Base-by-base conservation (phyloP, 2,888 invertebrate genomes). In the Xylocampa areola region DNA sequence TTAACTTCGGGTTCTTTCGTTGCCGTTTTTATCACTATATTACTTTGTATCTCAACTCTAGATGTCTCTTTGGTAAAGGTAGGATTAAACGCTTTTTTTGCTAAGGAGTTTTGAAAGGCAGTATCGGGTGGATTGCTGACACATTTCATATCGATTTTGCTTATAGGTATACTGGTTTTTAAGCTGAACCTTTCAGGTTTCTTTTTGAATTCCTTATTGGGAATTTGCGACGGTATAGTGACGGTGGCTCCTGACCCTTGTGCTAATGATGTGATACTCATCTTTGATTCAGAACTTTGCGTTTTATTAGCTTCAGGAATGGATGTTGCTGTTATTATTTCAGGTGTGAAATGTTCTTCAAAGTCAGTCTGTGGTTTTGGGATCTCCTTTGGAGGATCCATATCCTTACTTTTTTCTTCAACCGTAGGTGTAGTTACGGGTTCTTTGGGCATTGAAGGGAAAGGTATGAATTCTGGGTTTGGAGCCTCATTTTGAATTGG, bases 91-190 rank as follows among this genome's bases (percentile, higher is more conserved):
- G 74, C 54, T 40, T 79, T 80, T 49, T 69, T 73, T 19, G 65
- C 17, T 36, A 64, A 30, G 14, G 68, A 49, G 41, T 41, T 73
- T 59, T 73, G 85, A 30, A 80, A 81, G 32, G 78, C 47, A 4
- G 73, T 52, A 11, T 90, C 89, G 4, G 89, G 76, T 19, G 68
- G 65, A 64, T 63, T 75, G 32, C 73, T 85, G 1, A 93, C 91
- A 65, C 89, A 90, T 76, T 92, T 94, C 84, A 94, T 88, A 65
- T 94, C 94, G 30, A 94, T 88, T 74, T 93, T 92, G 55, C 92
- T 92, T 40, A 94, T 93, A 2, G 94, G 94, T 68, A 94, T 94
- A 71, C 93, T 94, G 0, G 94, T 94, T 86, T 91, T 94, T 11
- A 94, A 75, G 62, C 93, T 93, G 43, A 89, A 92, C 41, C 90